These are phyloP conservation scores for Pseudorectes ferrugineus DNA, from an alignment of 2,113 vertebrate species.

Conservation along the genomic window DNA sequence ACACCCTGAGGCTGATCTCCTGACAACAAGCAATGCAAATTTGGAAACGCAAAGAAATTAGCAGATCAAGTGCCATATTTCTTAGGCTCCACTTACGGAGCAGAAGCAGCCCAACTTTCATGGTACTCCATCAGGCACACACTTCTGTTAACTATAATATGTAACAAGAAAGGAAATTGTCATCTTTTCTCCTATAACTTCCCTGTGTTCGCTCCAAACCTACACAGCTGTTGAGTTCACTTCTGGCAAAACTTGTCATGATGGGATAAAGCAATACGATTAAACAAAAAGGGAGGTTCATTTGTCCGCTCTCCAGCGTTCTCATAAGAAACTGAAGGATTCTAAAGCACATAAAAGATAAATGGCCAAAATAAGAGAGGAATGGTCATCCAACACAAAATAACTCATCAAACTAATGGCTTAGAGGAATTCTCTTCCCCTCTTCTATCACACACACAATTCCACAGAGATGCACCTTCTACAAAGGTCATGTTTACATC, in stretches of 20 bases:
- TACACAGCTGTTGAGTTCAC: not conserved
- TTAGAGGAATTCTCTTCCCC: not conserved
- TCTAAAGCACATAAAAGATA: not conserved
- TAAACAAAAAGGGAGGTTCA: not conserved
- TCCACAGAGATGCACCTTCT: not conserved
- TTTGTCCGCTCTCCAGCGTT: not conserved
- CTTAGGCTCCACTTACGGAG: not conserved
- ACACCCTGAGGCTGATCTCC: not conserved
- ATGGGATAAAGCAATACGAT: not conserved
- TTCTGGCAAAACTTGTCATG: not conserved
- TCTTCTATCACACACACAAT: not conserved
- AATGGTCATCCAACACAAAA: not conserved
- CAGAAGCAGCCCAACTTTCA: not conserved
- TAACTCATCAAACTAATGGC: not conserved
- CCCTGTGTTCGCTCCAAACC: not conserved
- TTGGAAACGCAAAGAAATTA: not conserved
- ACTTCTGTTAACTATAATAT: not conserved
- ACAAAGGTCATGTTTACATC: not conserved
- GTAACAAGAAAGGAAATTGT: not conserved
- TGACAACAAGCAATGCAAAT: not conserved
- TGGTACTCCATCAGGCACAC: not conserved
- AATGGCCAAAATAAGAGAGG: not conserved
- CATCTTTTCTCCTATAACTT: not conserved
- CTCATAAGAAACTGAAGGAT: not conserved
- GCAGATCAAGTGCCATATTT: not conserved